These are phyloP conservation scores for Ochropleura plecta DNA, from an alignment of 2,888 invertebrate genomes.

Conservation along the genomic window DNA sequence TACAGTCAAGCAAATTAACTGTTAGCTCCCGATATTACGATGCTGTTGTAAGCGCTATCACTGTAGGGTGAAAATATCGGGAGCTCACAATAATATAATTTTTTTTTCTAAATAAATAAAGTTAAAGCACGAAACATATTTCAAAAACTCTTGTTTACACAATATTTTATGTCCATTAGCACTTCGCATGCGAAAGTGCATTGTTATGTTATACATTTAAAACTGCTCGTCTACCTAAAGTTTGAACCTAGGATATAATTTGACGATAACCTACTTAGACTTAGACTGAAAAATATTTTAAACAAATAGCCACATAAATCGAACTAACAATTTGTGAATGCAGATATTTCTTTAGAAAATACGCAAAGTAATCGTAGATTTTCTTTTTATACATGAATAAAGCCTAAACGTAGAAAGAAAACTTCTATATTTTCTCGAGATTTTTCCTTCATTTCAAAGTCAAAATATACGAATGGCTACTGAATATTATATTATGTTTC, in stretches of 20 bases:
- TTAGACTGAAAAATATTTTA: background rate
- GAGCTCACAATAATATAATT: too few relatives aligned
- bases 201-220: slow-evolving; percentile 24
- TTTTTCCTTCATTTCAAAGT: slow-evolving; percentile 21
- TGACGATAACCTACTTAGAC: slow-evolving; percentile 15
- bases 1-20: background rate
- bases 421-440: slow-evolving; percentile 2
- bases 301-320: background rate
- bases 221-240: slow-evolving; percentile 4
- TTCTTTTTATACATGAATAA: slow-evolving; percentile 15
- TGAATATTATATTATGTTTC: slow-evolving; percentile 24
- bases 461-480: slow-evolving; percentile 7
- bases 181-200: slow-evolving; percentile 31
- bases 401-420: background rate
- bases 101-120: background rate
- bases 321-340: background rate
- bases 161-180: slow-evolving; percentile 30
- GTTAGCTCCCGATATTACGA: too few relatives aligned
- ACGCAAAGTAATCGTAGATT: too few relatives aligned
- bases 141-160: background rate
- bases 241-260: slow-evolving; percentile 35
- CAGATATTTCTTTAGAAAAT: too few relatives aligned
- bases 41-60: too few relatives aligned
- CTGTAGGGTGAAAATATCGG: too few relatives aligned
- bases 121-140: background rate